These are phyloP conservation scores for Erpornis zantholeuca DNA, from an alignment of 2,113 vertebrate genomes.

Conservation along the genomic window DNA sequence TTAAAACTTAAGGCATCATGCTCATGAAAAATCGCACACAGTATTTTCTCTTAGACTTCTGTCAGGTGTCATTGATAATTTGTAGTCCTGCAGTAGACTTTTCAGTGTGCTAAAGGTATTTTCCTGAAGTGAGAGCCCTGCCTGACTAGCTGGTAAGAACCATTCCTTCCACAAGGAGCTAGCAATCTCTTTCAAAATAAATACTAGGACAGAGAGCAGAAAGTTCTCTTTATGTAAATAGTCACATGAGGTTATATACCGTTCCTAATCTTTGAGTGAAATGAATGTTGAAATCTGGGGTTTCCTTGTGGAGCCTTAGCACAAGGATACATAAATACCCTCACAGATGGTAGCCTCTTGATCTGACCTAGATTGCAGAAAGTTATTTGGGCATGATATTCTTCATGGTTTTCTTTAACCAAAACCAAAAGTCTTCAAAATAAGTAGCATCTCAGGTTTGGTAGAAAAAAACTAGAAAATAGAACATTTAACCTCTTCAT, in stretches of 20 bases:
- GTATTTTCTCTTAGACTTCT: background rate
- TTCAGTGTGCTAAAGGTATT: background rate
- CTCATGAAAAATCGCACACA: background rate
- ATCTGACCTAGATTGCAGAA: background rate
- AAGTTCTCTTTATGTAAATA: background rate
- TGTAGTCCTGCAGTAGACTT: background rate
- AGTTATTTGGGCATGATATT: background rate
- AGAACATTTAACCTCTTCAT: background rate
- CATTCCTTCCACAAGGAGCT: background rate
- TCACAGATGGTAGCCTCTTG: background rate
- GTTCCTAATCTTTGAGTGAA: background rate
- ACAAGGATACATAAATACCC: background rate
- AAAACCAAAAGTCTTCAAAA: background rate
- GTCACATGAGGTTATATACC: background rate
- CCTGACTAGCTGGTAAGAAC: background rate
- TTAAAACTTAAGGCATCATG: too few relatives aligned
- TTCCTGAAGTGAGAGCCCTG: background rate
- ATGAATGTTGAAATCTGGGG: background rate
- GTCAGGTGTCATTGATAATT: background rate
- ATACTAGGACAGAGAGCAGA: background rate
- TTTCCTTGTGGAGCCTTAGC: background rate
- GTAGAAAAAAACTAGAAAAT: background rate
- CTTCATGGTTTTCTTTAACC: background rate
- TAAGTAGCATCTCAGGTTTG: background rate
- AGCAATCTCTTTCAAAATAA: background rate